Percentiles rank a stretch among this genome's conserved stretches.
These are phyloP conservation scores for Parasteatoda lunata DNA, from an alignment of 2,888 invertebrate species.

Conservation along the genomic window DNA sequence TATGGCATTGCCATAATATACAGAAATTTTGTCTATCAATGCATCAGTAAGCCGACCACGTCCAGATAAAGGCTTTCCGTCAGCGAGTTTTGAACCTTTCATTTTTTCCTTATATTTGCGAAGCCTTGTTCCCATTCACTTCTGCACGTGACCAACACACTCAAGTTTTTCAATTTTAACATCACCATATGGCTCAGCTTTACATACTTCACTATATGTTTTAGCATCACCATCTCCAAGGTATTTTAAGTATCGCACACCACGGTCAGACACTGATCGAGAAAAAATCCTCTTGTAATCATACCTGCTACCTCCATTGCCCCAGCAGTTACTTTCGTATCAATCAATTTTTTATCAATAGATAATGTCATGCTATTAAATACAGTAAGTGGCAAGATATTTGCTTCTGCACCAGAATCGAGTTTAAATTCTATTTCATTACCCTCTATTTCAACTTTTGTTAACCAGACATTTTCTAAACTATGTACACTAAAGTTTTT, in stretches of 20 bases:
- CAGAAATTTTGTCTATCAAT: not conserved
- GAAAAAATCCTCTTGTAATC: not conserved
- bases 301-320: not conserved
- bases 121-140: not conserved
- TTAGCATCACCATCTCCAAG: not conserved
- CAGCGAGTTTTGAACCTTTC: not conserved
- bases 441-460: no score
- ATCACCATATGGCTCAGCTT: not conserved
- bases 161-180: not conserved
- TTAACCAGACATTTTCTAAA: no score
- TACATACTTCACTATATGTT: not conserved
- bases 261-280: not conserved
- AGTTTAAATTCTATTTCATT: no score
- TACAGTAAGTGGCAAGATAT: no score
- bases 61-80: not conserved
- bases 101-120: not conserved
- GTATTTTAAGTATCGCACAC: not conserved
- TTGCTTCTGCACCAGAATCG: no score
- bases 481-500: no score
- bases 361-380: no score
- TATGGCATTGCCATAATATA: not conserved
- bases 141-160: conserved; percentile 10
- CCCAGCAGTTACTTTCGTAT: no score
- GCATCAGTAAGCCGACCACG: not conserved
- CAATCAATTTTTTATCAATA: no score